These are phyloP conservation scores for Gastracanthus pulcherrimus DNA, from an alignment of 2,888 invertebrate species.

Conservation along the genomic window DNA sequence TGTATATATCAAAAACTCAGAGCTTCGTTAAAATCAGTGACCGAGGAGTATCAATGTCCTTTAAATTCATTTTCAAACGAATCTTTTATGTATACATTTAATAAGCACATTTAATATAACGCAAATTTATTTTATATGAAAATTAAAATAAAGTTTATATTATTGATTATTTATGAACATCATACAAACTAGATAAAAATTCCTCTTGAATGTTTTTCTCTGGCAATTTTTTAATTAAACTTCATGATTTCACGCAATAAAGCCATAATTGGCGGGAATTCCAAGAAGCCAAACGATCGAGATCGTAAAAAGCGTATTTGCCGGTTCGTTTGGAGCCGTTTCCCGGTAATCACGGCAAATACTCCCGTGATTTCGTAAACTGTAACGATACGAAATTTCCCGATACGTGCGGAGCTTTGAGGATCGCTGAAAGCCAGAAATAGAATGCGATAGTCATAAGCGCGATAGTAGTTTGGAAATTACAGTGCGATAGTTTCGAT, in stretches of 20 bases:
- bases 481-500: conserved; percentile 10
- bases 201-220: neutral
- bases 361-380: conserved; percentile 17
- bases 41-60: no score
- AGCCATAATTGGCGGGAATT: neutral
- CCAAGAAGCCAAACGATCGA: neutral
- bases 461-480: conserved; percentile 7
- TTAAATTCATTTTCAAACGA: no score
- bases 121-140: no score
- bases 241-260: neutral
- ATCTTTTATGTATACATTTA: no score
- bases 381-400: conserved; percentile 14
- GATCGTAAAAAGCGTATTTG: neutral
- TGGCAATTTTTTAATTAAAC: neutral
- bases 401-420: conserved; percentile 7
- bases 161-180: no score
- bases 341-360: conserved; percentile 15
- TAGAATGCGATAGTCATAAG: conserved; percentile 27
- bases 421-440: conserved; percentile 5
- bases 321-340: neutral
- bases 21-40: no score
- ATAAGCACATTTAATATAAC: no score
- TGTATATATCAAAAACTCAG: no score
- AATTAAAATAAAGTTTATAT: no score
- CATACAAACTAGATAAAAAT: no score